Conservation (phyloP, 2,113 vertebrate genomes). For the Geothlypis trichas region DNA sequence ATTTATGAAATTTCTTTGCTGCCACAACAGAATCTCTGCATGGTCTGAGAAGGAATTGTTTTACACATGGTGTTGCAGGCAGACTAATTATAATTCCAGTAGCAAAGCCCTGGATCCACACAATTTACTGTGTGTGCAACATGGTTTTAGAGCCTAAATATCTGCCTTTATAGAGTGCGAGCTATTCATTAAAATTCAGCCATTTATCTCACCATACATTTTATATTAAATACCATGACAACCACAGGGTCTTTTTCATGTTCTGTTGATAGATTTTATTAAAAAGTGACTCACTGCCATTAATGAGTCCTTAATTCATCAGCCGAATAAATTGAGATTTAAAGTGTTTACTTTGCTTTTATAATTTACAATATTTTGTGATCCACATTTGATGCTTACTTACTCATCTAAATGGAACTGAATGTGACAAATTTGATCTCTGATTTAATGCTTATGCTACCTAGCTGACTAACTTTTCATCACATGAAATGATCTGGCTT, state of each 20-base stretch:
- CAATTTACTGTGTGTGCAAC: background rate
- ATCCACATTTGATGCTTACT: background rate
- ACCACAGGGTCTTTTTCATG: background rate
- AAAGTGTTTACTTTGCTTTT: background rate
- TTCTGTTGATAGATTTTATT: background rate
- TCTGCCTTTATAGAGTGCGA: background rate
- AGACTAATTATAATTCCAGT: conserved; percentile 20
- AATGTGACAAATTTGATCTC: background rate
- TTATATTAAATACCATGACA: conserved; percentile 26
- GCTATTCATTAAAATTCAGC: background rate
- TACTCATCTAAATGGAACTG: background rate
- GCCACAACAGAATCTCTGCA: background rate
- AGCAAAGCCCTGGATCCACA: background rate
- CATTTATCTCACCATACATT: background rate
- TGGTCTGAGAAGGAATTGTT: background rate
- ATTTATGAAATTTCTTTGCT: background rate
- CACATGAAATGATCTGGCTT: background rate
- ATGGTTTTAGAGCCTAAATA: background rate
- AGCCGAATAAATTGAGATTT: background rate
- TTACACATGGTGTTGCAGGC: background rate
- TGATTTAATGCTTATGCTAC: background rate
- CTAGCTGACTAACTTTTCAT: background rate
- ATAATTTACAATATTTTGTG: background rate
- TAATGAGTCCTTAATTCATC: background rate
- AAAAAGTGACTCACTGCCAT: background rate